These are phyloP conservation scores for Caenorhabditis sp. DNA, from an alignment of 2,888 invertebrate species.

Conservation along the genomic window DNA sequence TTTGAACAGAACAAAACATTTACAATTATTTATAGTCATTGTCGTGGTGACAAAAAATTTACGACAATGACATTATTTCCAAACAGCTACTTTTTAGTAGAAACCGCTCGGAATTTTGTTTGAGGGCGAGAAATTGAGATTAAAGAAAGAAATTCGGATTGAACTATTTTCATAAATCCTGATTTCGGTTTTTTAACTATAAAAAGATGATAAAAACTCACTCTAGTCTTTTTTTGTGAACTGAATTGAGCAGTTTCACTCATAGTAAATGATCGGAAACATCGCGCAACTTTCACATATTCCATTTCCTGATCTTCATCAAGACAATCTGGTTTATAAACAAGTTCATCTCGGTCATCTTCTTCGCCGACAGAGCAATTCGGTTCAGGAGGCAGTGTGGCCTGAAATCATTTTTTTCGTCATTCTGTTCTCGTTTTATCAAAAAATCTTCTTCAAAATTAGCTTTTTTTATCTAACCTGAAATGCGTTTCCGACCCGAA, in stretches of 20 bases:
- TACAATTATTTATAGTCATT: too few relatives aligned
- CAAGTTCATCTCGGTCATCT: slow-evolving; percentile 64
- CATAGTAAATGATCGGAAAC: slow-evolving; percentile 57
- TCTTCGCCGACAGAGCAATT: slow-evolving; percentile 60
- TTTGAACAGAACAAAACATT: background rate
- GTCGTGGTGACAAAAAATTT: too few relatives aligned
- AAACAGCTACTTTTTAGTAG: background rate
- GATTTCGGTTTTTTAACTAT: too few relatives aligned
- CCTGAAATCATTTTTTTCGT: slow-evolving; percentile 44
- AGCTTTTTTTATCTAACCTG: too few relatives aligned
- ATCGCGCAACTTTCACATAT: slow-evolving; percentile 50
- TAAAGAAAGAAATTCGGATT: too few relatives aligned
- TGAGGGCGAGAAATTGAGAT: too few relatives aligned
- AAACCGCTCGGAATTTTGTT: too few relatives aligned
- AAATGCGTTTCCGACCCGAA: slow-evolving; percentile 76
- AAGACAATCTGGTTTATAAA: slow-evolving; percentile 62
- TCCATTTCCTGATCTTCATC: slow-evolving; percentile 51
- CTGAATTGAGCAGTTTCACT: slow-evolving; percentile 50
- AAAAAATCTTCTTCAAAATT: too few relatives aligned
- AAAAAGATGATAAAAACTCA: slow-evolving; percentile 19
- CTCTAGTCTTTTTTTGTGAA: slow-evolving; percentile 57
- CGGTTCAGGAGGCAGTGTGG: slow-evolving; percentile 51
- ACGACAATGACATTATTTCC: background rate
- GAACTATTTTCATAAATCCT: too few relatives aligned
- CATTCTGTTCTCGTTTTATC: too few relatives aligned